These are phyloP conservation scores for Rhinichthys osculus DNA, from an alignment of 2,797 vertebrate genomes.

Conservation along the genomic window DNA sequence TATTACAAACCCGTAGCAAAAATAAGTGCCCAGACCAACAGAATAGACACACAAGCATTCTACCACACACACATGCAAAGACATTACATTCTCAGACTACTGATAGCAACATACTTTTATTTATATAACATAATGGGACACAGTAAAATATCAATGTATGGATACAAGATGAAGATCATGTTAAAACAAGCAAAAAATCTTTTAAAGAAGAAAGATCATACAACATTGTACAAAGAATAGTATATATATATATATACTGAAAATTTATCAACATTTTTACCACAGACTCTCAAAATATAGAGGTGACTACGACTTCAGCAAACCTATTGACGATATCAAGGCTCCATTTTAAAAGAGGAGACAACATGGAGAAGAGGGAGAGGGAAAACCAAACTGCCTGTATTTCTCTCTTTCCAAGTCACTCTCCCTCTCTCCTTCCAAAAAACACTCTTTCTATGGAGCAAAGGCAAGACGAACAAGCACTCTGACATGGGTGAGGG, in stretches of 20 bases:
- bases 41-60: conserved; percentile 62
- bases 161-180: conserved; percentile 63
- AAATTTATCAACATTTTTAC: conserved; percentile 64
- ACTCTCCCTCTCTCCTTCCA: conserved; percentile 63
- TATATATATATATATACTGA: conserved; percentile 56
- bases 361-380: conserved; percentile 66
- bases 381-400: conserved; percentile 73
- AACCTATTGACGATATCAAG: conserved; percentile 55
- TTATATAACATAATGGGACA: conserved; percentile 73
- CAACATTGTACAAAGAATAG: conserved; percentile 61
- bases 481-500: conserved; percentile 62
- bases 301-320: conserved; percentile 60
- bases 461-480: conserved; percentile 61
- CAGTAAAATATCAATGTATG: conserved; percentile 69
- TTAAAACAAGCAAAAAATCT: conserved; percentile 47
- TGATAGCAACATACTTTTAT: conserved; percentile 67
- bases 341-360: conserved; percentile 56
- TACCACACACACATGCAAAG: conserved; percentile 16
- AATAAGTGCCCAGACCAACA: conserved; percentile 83
- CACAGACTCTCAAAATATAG: conserved; percentile 64
- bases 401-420: conserved; percentile 74
- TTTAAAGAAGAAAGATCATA: conserved; percentile 55
- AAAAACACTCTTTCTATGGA: conserved; percentile 66
- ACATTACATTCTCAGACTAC: conserved; percentile 37
- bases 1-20: conserved; percentile 83